Conservation (phyloP, 2,113 vertebrate genomes). For the Oxyura jamaicensis region DNA sequence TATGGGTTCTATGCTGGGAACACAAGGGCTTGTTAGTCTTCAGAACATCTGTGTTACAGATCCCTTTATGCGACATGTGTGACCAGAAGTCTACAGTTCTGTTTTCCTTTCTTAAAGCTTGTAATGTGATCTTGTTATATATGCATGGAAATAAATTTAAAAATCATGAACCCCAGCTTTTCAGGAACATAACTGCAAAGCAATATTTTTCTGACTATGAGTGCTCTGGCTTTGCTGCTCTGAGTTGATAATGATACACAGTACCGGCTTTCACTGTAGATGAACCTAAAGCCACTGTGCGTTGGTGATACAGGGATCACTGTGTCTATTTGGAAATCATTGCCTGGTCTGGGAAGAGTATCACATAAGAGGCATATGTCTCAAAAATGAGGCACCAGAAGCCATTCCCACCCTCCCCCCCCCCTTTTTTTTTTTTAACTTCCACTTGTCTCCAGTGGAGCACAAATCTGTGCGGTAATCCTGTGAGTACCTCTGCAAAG, state of each 20-base stretch:
- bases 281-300: not conserved
- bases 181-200: not conserved
- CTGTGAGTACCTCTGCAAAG: not conserved
- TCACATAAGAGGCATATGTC: not conserved
- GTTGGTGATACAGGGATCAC: not conserved
- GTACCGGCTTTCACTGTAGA: not conserved
- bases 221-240: not conserved
- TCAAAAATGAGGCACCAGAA: not conserved
- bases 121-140: not conserved
- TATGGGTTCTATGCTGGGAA: not conserved
- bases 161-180: rapidly evolving
- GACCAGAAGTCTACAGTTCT: conserved; percentile 6
- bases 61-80: not conserved
- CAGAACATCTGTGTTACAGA: not conserved
- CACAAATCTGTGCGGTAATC: not conserved
- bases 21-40: not conserved
- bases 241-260: not conserved
- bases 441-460: not conserved
- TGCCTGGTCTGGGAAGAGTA: not conserved
- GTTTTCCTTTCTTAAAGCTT: not conserved
- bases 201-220: not conserved
- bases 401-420: no score
- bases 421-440: not conserved
- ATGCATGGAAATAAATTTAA: not conserved
- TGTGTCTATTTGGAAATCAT: not conserved